Base-by-base conservation (phyloP, 2,797 vertebrate genomes). In the Poeciliopsis paucimaculata region DNA sequence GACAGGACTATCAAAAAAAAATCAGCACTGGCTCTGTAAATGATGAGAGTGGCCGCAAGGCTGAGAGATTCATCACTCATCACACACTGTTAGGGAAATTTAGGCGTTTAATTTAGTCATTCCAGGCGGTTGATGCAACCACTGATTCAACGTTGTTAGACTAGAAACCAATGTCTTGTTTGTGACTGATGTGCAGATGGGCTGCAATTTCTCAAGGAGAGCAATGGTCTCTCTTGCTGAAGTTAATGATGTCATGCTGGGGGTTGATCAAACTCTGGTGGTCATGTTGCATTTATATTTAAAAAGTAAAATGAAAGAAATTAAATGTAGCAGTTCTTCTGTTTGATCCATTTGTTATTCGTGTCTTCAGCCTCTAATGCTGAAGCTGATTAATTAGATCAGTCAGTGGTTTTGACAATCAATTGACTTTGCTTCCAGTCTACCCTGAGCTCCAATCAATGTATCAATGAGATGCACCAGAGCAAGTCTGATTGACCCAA, bases 101-200 rank as follows among this genome's bases (percentile, higher is more conserved):
- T 92, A 94, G 91, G 87, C 88, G 90, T 92, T 94, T 94, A 94
- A 94, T 95, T 94, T 92, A 89, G 90, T 89, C 90, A 39, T 94
- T 94, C 86, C 85, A 78, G 86, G 88, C 82, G 15, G 83, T 83
- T 91, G 93, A 92, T 92, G 86, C 87, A 82, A 87, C 89, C 73
- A 76, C 88, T 83, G 86, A 94, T 93, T 93, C 91, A 89, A 91
- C 91, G 85, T 92, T 88, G 91, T 93, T 94, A 91, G 88, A 89
- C 82, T 74, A 87, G 86, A 93, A 90, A 92, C 85, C 88, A 91
- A 94, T 91, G 92, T 92, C 81, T 88, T 18, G 46, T 83, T 87
- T 86, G 31, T 93, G 89, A 93, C 88, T 88, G 82, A 91, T 91
- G 91, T 81, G 84, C 89, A 86, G 87, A 88, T 53, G 66, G 81